phyloP scores from a whole-genome alignment of 2,113 vertebrate genomes.

The Cottus gobio region DNA sequence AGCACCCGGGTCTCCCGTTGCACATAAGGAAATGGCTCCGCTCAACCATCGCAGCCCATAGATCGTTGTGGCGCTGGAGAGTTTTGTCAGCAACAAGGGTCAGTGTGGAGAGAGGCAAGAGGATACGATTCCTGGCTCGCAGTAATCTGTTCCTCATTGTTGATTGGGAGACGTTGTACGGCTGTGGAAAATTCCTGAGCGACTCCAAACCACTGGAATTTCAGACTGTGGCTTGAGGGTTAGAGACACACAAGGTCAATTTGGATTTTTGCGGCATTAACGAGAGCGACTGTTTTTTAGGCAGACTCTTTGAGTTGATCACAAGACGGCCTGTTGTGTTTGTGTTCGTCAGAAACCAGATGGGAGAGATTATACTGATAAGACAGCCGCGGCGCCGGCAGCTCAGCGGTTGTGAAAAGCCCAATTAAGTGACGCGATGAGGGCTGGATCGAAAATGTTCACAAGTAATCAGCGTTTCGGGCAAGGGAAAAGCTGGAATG shows the following conservation, averaged over 20 bases:
- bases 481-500: background rate
- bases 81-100: slow-evolving; percentile 72
- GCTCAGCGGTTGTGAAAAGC: slow-evolving; percentile 26
- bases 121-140: slow-evolving; percentile 73
- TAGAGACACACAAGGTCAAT: slow-evolving; percentile 79
- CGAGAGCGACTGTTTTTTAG: slow-evolving; percentile 62
- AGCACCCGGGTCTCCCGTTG: slow-evolving; percentile 30
- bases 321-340: slow-evolving; percentile 40
- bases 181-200: slow-evolving; percentile 82
- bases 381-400: background rate
- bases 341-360: slow-evolving; percentile 47
- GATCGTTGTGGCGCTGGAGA: slow-evolving; percentile 54
- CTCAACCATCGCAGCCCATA: slow-evolving; percentile 36
- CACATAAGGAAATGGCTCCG: slow-evolving; percentile 66
- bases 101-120: slow-evolving; percentile 68
- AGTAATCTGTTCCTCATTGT: slow-evolving; percentile 82
- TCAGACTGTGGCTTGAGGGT: slow-evolving; percentile 82
- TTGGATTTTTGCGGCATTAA: slow-evolving; percentile 76
- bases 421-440: slow-evolving; percentile 6
- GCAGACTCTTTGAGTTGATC: slow-evolving; percentile 55
- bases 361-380: slow-evolving; percentile 53
- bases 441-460: slow-evolving; percentile 7
- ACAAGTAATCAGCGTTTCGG: background rate
- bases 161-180: slow-evolving; percentile 80
- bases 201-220: slow-evolving; percentile 84